phyloP scores from a whole-genome alignment of 2,888 invertebrate species.

The Xestia xanthographa region DNA sequence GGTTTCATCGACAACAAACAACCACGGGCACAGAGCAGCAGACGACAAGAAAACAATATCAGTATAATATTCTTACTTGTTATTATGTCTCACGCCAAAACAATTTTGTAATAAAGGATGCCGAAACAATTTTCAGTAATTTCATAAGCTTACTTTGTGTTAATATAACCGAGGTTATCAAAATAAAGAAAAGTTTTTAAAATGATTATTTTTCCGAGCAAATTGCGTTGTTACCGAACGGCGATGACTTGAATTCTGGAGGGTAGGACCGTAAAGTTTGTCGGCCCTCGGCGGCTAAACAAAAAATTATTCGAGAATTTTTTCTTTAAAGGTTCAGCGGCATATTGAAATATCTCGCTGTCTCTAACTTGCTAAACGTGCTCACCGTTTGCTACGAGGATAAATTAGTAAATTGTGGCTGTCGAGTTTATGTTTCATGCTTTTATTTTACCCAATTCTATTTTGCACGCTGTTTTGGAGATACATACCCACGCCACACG shows the following conservation, averaged over 20 bases:
- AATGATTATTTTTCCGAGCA: slow-evolving; percentile 77
- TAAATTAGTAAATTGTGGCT: slow-evolving; percentile 2
- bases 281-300: slow-evolving; percentile 67
- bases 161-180: slow-evolving; percentile 60
- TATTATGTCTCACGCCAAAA: slow-evolving; percentile 57
- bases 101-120: slow-evolving; percentile 58
- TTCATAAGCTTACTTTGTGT: slow-evolving; percentile 63
- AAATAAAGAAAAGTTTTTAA: slow-evolving; percentile 69
- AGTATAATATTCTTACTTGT: slow-evolving; percentile 45
- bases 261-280: slow-evolving; percentile 72
- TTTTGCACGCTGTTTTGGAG: background rate
- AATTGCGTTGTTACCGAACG: slow-evolving; percentile 76
- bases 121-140: slow-evolving; percentile 63
- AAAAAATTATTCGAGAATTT: slow-evolving; percentile 76
- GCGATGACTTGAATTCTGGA: slow-evolving; percentile 79
- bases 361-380: slow-evolving; percentile 60
- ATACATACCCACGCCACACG: too few relatives aligned
- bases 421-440: background rate
- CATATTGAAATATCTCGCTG: slow-evolving; percentile 73
- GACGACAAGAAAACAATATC: slow-evolving; percentile 51
- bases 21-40: slow-evolving; percentile 19
- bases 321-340: slow-evolving; percentile 53
- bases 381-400: slow-evolving; percentile 43
- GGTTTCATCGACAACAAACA: slow-evolving; percentile 40
- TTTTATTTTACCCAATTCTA: background rate